These are phyloP conservation scores for Macrobrachium rosenbergii DNA, from an alignment of 1,140 invertebrate species.

Conservation along the genomic window DNA sequence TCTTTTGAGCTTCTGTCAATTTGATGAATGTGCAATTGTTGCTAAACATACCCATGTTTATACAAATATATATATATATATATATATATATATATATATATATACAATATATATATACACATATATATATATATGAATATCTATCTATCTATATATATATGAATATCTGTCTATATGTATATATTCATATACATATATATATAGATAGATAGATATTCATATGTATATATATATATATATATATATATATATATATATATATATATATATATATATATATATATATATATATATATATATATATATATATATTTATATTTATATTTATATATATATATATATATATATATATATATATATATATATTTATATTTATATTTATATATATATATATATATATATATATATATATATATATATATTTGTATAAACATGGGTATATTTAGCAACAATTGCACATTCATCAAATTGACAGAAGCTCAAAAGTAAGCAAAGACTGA, in stretches of 20 bases:
- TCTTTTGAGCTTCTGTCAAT: background rate
- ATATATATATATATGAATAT: background rate
- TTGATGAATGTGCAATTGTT: background rate
- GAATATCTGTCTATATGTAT: background rate
- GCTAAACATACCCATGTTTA: too few species aligned
- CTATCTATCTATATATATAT: background rate
- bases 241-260: conserved; percentile 5
- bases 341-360: conserved; percentile 16
- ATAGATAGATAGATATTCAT: background rate
- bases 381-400: conserved; percentile 13
- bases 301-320: background rate
- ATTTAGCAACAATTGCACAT: background rate
- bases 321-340: conserved; percentile 5
- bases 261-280: background rate
- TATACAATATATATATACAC: background rate
- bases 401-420: conserved; percentile 22
- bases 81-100: too few species aligned
- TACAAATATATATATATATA: conserved; percentile 12
- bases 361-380: background rate
- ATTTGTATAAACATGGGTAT: too few species aligned
- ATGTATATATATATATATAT: conserved; percentile 18
- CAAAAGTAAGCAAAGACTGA: too few species aligned
- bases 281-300: conserved; percentile 15
- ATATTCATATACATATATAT: background rate
- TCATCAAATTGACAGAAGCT: background rate